A percentile compares a stretch with the other conserved stretches of the same genome.
phyloP scores from a whole-genome alignment of 2,797 vertebrate genomes.

The Crocidura indochinensis region DNA sequence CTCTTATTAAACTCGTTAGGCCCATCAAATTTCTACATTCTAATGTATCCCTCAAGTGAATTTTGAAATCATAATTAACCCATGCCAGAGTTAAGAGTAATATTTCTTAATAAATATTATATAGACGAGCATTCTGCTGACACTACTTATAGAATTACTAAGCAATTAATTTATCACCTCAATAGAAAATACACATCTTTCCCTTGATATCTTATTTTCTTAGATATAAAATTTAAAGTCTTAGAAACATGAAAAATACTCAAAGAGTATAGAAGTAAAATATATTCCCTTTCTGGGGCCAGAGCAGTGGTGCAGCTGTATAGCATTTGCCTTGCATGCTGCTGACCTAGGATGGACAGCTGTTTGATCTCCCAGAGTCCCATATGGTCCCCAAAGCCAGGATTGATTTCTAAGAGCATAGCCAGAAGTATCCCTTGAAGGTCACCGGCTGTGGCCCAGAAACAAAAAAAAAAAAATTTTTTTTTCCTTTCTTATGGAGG shows the following conservation, averaged over 20 bases:
- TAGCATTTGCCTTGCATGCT: too few relatives aligned
- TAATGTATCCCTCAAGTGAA: background rate
- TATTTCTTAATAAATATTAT: conserved; percentile 2
- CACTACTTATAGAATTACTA: background rate
- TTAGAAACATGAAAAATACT: conserved; percentile 1
- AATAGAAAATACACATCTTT: conserved; percentile 18
- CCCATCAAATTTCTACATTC: background rate
- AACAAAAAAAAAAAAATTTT: too few relatives aligned
- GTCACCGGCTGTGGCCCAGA: too few relatives aligned
- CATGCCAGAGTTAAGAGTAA: background rate
- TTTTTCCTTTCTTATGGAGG: too few relatives aligned
- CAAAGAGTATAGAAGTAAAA: background rate
- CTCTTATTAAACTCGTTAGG: too few relatives aligned
- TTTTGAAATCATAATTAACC: background rate
- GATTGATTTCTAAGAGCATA: too few relatives aligned
- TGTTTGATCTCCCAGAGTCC: too few relatives aligned
- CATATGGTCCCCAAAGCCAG: too few relatives aligned
- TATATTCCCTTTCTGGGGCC: background rate
- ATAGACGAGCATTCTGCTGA: background rate
- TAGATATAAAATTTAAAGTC: conserved; percentile 54
- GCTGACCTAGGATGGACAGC: too few relatives aligned
- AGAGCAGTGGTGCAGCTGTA: too few relatives aligned
- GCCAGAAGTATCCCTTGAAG: too few relatives aligned
- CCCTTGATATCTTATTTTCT: conserved; percentile 13
- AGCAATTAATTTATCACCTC: background rate